Conservation (phyloP, 2,797 vertebrate genomes). For the Anguilla marmorata region DNA sequence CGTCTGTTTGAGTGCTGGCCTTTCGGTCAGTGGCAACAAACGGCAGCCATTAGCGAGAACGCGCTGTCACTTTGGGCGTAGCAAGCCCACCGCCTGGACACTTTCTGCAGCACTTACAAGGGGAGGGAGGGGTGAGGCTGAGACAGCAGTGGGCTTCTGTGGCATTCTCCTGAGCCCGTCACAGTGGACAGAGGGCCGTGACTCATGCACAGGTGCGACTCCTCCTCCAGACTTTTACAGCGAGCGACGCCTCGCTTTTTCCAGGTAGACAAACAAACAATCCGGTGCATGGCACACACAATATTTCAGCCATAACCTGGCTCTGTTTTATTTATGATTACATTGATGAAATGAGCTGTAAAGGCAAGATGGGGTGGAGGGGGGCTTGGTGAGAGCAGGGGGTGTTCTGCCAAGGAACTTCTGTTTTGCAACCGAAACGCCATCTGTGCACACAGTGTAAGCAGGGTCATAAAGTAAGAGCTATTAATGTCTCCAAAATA, state of each 20-base stretch:
- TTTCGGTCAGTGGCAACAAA: conserved; percentile 87
- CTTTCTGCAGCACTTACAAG: conserved; percentile 34
- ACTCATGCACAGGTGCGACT: conserved; percentile 25
- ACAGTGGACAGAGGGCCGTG: neutral
- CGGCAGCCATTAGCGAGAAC: conserved; percentile 88
- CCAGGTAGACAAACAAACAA: conserved; percentile 84
- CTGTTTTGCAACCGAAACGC: conserved; percentile 61
- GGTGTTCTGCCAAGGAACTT: conserved; percentile 60
- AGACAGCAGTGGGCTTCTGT: conserved; percentile 41
- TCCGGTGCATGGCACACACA: conserved; percentile 78
- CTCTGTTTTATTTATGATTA: conserved; percentile 82
- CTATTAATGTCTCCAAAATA: conserved; percentile 68
- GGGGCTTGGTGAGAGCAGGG: conserved; percentile 25
- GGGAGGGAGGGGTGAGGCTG: neutral
- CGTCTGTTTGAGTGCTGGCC: conserved; percentile 40
- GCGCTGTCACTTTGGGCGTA: conserved; percentile 61
- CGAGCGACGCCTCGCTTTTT: conserved; percentile 82
- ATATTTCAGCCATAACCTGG: conserved; percentile 77
- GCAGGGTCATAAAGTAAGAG: conserved; percentile 69
- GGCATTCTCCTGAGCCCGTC: conserved; percentile 40
- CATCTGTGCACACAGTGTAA: conserved; percentile 76
- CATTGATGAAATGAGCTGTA: conserved; percentile 85
- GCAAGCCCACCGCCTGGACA: neutral
- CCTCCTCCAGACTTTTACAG: conserved; percentile 52
- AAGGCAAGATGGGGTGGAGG: conserved; percentile 71